Evolutionary conservation across 2,888 invertebrate species (phyloP), one percentile per base, ranked within the genome.

Genomic region (Amphipyra berbera): DNA sequence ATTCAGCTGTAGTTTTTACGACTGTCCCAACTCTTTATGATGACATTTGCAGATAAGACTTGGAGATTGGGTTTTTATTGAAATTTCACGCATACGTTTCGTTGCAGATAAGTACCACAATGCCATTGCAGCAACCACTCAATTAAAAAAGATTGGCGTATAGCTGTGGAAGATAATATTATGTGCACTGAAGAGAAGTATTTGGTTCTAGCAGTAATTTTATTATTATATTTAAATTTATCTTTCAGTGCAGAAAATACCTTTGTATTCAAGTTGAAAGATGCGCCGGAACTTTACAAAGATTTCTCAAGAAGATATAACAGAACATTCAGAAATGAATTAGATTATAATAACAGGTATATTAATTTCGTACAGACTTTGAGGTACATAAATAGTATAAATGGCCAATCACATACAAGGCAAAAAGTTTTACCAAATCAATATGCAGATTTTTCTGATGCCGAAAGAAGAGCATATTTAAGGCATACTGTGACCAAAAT

Each of bases 301-400:
- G 61, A 82, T 4, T 88, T 76, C 33, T 48, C 79, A 27, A 75
- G 63, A 27, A 82, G 80, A 65, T 84, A 82, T 61, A 78, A 83
- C 5, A 89, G 82, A 71, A 85, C 65, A 2, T 88, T 84, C 52
- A 40, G 47, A 0, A 75, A 77, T 35, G 69, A 81, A 61, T 61
- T 69, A 1, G 90, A 91, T 14, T 90, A 89, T 69, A 58, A 80
- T 14, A 60, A 72, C 3, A 83, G 87, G 60, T 91, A 83, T 56
- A 44, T 67, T 1, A 84, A 83, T 62, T 92, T 91, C 67, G 54
- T 91, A 56, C 46, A 78, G 45, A 90, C 91, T 33, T 69, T 92
- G 40, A 79, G 72, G 41, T 78, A 59, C 35, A 81, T 92, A 55
- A 92, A 92, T 65, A 38, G 48, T 12, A 85, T 87, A 21, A 92